Conservation (phyloP, 2,888 invertebrate species). For the Oconnorella tubifera region DNA sequence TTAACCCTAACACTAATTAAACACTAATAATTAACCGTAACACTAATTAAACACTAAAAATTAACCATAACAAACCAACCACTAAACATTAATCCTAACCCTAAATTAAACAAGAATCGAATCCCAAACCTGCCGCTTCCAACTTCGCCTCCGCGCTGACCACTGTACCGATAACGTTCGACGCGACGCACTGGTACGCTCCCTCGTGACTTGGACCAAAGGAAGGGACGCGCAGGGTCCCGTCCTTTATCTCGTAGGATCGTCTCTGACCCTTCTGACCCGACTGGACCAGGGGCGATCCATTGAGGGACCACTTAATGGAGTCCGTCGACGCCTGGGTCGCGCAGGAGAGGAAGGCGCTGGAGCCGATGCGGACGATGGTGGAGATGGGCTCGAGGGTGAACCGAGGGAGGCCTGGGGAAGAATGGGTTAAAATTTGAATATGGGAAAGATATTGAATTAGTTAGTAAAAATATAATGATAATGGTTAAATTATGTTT, state of each 20-base stretch:
- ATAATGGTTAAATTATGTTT: no score
- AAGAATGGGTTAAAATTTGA: no score
- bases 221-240: constrained; percentile 9
- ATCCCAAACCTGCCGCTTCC: constrained; percentile 17
- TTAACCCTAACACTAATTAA: no score
- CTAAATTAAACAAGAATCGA: no score
- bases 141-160: constrained; percentile 11
- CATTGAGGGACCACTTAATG: constrained; percentile 10
- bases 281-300: constrained; percentile 6
- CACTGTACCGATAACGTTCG: constrained; percentile 2
- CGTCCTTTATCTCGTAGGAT: constrained; percentile 5
- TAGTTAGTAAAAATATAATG: no score
- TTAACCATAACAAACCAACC: no score
- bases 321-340: constrained; percentile 2
- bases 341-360: constrained; percentile 5
- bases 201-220: constrained; percentile 14
- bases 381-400: constrained; percentile 5
- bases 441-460: no score
- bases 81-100: no score
- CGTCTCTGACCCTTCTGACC: not conserved
- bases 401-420: constrained; percentile 9
- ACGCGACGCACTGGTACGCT: constrained; percentile 9
- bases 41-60: no score
- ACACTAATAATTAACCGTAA: no score
- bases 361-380: constrained; percentile 1